These are phyloP conservation scores for Andricus quercusramuli DNA, from an alignment of 2,888 invertebrate genomes.

Conservation along the genomic window DNA sequence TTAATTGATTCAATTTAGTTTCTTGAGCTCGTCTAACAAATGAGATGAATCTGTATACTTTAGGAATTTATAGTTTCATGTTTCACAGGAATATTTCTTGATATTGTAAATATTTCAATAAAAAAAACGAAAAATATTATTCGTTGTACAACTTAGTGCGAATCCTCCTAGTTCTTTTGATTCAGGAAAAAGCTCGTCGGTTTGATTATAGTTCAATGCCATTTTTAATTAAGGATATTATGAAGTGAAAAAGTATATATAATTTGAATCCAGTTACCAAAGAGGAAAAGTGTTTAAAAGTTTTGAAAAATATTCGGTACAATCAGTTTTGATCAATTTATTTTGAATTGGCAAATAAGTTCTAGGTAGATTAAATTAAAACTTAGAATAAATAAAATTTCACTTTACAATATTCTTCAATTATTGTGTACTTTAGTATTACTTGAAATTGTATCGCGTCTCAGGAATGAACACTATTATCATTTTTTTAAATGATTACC, in stretches of 20 bases:
- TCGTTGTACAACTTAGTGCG: background rate
- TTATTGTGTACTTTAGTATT: background rate
- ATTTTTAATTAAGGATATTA: background rate
- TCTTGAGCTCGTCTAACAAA: background rate
- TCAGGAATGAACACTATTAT: too few relatives aligned
- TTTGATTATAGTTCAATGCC: slow-evolving; percentile 5
- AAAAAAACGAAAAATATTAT: background rate
- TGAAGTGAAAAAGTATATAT: background rate
- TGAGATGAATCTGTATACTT: background rate
- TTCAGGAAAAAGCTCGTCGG: background rate
- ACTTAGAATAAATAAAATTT: background rate
- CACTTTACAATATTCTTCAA: background rate
- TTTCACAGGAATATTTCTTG: background rate
- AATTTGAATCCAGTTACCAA: background rate
- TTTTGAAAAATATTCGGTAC: background rate
- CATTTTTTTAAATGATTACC: background rate
- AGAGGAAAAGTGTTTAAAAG: background rate
- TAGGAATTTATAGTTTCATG: background rate
- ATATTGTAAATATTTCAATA: slow-evolving; percentile 1
- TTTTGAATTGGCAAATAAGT: background rate
- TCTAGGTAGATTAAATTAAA: background rate
- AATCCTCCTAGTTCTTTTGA: background rate
- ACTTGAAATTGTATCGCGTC: too few relatives aligned
- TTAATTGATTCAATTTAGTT: background rate
- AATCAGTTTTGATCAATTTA: background rate